A percentile compares a stretch with the other conserved stretches of the same genome.
Evolutionary conservation across 30 jellyfish, hydroid and myxozoan species (phyloP).

Genomic region (Catostylus mosaicus): DNA sequence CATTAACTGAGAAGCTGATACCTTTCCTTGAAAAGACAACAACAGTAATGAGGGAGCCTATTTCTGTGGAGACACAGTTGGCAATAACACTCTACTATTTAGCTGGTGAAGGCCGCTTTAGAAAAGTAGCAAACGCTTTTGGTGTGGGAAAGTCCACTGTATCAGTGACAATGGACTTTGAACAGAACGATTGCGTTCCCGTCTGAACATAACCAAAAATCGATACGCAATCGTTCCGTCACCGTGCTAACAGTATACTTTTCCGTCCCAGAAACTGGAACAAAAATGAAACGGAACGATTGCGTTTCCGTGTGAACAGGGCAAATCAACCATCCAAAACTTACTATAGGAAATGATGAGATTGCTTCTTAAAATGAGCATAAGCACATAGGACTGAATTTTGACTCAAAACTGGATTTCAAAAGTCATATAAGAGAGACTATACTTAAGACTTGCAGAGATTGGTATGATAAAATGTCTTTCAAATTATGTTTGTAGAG

Average conservation of each 20-base stretch:
- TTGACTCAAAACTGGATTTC: too few species aligned
- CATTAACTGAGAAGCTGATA: constrained; percentile 8
- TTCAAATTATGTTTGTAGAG: too few species aligned
- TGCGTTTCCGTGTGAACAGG: constrained; percentile 26
- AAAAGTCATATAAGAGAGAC: too few species aligned
- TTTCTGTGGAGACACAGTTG: constrained; percentile 43
- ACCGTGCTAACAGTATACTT: constrained; percentile 14
- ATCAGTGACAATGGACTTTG: not conserved
- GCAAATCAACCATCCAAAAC: too few species aligned
- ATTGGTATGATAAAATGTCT: too few species aligned
- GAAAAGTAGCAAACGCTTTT: constrained; percentile 4
- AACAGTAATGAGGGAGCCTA: constrained; percentile 41
- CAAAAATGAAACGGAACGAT: constrained; percentile 2
- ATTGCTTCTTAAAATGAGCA: too few species aligned
- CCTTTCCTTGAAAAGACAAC: constrained; percentile 44
- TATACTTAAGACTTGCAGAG: too few species aligned
- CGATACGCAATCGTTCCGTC: constrained; percentile 37
- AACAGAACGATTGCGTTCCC: constrained; percentile 33
- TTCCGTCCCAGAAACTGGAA: constrained; percentile 24
- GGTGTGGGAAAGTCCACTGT: not conserved
- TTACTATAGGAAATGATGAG: too few species aligned
- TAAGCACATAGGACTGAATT: too few species aligned
- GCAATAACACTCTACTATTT: constrained; percentile 30
- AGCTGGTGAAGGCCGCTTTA: constrained; percentile 18
- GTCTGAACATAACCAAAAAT: constrained; percentile 1